Base-by-base conservation (phyloP, 2,888 invertebrate genomes). In the Dusona sp. region DNA sequence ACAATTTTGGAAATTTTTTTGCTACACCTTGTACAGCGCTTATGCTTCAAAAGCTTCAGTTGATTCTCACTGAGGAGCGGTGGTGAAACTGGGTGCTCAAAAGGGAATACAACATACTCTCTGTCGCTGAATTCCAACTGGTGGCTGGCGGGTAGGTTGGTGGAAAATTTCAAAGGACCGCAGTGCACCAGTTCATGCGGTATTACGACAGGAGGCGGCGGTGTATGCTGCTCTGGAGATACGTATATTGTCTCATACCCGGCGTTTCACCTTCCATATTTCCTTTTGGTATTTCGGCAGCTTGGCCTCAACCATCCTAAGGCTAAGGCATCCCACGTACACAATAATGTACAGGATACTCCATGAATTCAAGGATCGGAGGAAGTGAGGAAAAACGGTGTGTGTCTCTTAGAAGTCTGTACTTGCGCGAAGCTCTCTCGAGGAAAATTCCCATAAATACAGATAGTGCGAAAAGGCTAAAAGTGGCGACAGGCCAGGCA, bases 131-230 rank as follows among this genome's bases (percentile, higher is more conserved):
- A 67, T 67, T 78, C 70, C 33, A 73, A 81, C 38, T 57, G 45
- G 77, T 38, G 38, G 45, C 70, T 72, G 33, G 65, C n/a, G 42
- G 61, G 11, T 65, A 45, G 45, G 45, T 77, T 64, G 78, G 65
- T 67, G 73, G 68, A 81, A 67, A 81, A 81, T 81, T 81, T 86
- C 73, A 29, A 70, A 74, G 54, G n/a, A 70, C 84, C 81, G 84
- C 84, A 86, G 68, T 86, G 86, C 86, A 86, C 78, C 86, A 86
- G 54, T 74, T 72, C 22, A 80, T 86, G 86, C 86, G 83, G 77
- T 73, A 77, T 42, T 72, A 42, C 8, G 25, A 51, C 57, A 67
- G 57, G 45, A 25, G 22, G 42, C 29, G 36, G 11, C 19, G 54
- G 75, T 67, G 70, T 79, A 73, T 75, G n/a, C 64, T 61, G n/a